Base-by-base conservation (phyloP, 2,113 vertebrate genomes). In the Miniopterus natalensis region DNA sequence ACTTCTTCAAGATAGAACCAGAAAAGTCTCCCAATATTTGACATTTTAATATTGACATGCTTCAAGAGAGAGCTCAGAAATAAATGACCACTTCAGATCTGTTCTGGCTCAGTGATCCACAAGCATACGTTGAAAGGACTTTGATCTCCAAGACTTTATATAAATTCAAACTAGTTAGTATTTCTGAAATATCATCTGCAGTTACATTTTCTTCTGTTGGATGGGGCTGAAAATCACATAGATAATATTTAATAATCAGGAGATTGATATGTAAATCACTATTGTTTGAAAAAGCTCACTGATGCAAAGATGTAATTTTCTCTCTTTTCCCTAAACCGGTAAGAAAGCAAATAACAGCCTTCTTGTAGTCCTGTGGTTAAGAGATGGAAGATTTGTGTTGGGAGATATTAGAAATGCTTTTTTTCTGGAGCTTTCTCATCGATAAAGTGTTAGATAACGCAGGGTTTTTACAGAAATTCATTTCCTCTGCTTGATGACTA, bases 161-260 rank as follows among this genome's bases (percentile, higher is more conserved):
- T 77, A 90, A 97, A 96, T 79, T 95, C 88, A 96, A 95, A 96
- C 66, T 94, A 78, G 84, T 92, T 95, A 94, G 57, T 83, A 78
- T 93, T 92, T 92, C 59, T 79, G 84, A 96, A 95, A 88, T 92
- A 92, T 81, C 70, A 65, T 78, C 81, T 95, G 47, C 0, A 59
- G 92, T 92, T 97, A 92, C 88, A 88, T 68, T 93, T 70, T 88
- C 96, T 97, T 95, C 89, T 70, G 61, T 96, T 84, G 70, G 47
- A 47, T 95, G 25, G 47, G 14, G 68, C 85, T 91, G 78, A 94
- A 97, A 96, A 86, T 92, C 84, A 84, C 81, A 97, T 88, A 95
- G 88, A 97, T 96, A 94, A 95, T 97, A 88, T 91, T 98, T 97
- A 96, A 95, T 96, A 97, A 96, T 92, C 94, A 84, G 80, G 92